phyloP scores from a whole-genome alignment of 2,888 invertebrate genomes.

The Mellilla xanthometata region DNA sequence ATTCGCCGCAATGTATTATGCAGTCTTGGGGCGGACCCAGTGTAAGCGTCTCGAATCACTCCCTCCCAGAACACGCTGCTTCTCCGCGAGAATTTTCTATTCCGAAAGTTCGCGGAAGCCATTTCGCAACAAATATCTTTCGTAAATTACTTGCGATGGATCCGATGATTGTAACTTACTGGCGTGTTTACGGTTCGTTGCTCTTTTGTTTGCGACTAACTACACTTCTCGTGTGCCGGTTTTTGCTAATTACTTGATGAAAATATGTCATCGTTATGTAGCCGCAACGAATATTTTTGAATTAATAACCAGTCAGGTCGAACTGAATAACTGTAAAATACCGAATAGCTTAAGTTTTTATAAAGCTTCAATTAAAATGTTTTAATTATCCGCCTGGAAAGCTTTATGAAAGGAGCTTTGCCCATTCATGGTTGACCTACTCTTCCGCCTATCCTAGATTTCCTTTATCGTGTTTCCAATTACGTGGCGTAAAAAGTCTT shows the following conservation, averaged over 20 bases:
- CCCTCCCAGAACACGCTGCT: conserved; percentile 58
- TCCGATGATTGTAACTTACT: conserved; percentile 56
- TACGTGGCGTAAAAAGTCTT: conserved; percentile 19
- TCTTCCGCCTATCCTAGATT: conserved; percentile 17
- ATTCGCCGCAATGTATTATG: conserved; percentile 80
- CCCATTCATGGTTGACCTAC: conserved; percentile 25
- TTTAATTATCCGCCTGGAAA: conserved; percentile 27
- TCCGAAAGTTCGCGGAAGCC: conserved; percentile 61
- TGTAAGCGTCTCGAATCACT: conserved; percentile 77
- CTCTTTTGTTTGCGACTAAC: conserved; percentile 29
- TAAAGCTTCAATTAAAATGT: conserved; percentile 29
- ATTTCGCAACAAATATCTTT: conserved; percentile 59
- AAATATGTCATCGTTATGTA: conserved; percentile 24
- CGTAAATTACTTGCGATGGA: conserved; percentile 58
- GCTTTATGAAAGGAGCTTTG: conserved; percentile 20
- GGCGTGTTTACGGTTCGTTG: conserved; percentile 41
- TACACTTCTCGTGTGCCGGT: conserved; percentile 19
- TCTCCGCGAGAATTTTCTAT: conserved; percentile 65
- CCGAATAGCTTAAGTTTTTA: conserved; percentile 15
- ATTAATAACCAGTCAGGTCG: conserved; percentile 17
- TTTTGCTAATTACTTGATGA: conserved; percentile 27
- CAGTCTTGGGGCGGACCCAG: conserved; percentile 65
- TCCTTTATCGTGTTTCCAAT: conserved; percentile 24
- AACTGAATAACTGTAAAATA: conserved; percentile 23
- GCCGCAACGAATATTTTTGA: conserved; percentile 5